These are phyloP conservation scores for Felis chaus DNA, from an alignment of 2,113 vertebrate species.

Conservation along the genomic window DNA sequence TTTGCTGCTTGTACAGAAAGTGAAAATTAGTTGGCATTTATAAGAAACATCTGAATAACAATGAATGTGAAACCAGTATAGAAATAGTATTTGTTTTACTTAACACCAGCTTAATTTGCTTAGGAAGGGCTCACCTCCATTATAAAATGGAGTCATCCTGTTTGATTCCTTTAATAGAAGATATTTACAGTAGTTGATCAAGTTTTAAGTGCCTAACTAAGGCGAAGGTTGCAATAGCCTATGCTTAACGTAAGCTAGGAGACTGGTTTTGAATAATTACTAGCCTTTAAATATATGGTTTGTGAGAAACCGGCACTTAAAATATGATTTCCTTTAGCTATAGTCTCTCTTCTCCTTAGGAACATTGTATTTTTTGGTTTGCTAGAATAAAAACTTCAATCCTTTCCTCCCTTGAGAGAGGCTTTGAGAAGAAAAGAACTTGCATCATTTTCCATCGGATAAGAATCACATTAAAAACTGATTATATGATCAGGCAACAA, in stretches of 20 bases:
- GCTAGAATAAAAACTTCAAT: constrained; percentile 4
- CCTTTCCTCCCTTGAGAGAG: constrained; percentile 9
- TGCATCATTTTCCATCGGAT: not conserved
- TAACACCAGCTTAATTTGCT: constrained; percentile 55
- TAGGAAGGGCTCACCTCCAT: constrained; percentile 52
- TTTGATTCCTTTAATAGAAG: not conserved
- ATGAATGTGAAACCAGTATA: constrained; percentile 23
- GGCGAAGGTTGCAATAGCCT: not conserved
- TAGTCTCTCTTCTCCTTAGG: not conserved
- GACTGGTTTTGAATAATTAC: not conserved
- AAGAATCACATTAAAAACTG: not conserved
- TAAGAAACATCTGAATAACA: not conserved
- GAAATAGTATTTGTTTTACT: constrained; percentile 11
- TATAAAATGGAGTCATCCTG: not conserved
- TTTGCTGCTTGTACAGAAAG: constrained; percentile 35
- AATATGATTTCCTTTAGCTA: not conserved
- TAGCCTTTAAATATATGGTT: constrained; percentile 12
- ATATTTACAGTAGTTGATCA: constrained; percentile 11
- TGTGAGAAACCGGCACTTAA: constrained; percentile 28
- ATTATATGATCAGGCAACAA: not conserved
- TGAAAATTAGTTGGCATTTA: constrained; percentile 5
- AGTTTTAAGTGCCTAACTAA: constrained; percentile 64
- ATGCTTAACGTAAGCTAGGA: not conserved
- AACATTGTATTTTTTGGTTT: constrained; percentile 29
- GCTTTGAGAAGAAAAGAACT: not conserved